Base-by-base conservation (phyloP, 2,113 vertebrate species). In the Vulpes vulpes region DNA sequence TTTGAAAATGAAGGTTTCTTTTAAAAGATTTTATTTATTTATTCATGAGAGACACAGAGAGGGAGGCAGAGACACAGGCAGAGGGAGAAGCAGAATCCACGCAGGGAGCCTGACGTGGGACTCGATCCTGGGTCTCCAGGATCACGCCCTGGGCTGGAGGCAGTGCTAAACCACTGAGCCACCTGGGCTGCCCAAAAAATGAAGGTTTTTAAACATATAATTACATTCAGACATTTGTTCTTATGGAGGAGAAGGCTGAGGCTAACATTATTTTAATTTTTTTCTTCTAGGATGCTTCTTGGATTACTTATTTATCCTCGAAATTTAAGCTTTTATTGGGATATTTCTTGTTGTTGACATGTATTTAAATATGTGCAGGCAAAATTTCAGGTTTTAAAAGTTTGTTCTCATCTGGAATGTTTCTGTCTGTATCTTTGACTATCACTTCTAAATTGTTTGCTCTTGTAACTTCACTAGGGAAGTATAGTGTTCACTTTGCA, bases 321-420 rank as follows among this genome's bases (percentile, higher is more conserved):
- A 96, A 94, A 83, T 83, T 53, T 81, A 53, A 79, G 6, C 53
- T 88, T 79, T 87, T 74, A 71, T 35, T 89, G 19, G 22, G 27
- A 23, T 89, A 95, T 76, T 94, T 91, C 35, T 92, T 67, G 2
- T 60, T 83, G 14, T 69, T 94, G 22, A 94, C 4, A 83, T 81
- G 15, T 78, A 82, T 78, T 88, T 60, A 89, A 90, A 43, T 92
- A 92, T 69, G 5, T 2, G 3, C 38, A 30, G 49, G 32, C 27
- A 87, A 73, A 92, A 73, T 19, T 74, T 96, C 1, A 89, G 0
- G 6, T 81, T 79, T 79, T 95, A 67, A 16, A 74, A 35, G 91
- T 89, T 49, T 95, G n/a, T 97, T 89, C n/a, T 74, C 23, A 53
- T 55, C 20, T 89, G 25, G 14, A 97, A 19, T 90, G 20, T 88